A percentile compares a stretch with the other conserved stretches of the same genome.
These are phyloP conservation scores for Pinctada fucata DNA, from an alignment of 2,888 invertebrate species.

Conservation along the genomic window DNA sequence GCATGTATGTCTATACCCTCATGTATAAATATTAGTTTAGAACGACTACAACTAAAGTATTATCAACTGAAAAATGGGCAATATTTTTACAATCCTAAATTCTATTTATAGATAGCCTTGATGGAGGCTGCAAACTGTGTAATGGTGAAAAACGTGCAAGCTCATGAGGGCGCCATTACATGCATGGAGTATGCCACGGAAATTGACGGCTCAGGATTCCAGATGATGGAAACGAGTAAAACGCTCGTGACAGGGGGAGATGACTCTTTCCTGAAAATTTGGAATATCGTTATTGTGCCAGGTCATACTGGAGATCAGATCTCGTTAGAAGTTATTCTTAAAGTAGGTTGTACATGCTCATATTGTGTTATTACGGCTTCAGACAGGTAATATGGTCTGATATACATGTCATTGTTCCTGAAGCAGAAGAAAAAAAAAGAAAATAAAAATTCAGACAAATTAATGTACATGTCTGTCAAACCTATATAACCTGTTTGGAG, in stretches of 20 bases:
- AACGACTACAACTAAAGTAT: too few relatives aligned
- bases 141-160: conserved; percentile 53
- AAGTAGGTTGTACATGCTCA: conserved; percentile 34
- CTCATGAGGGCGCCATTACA: conserved; percentile 57
- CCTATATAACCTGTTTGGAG: too few relatives aligned
- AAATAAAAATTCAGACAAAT: too few relatives aligned
- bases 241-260: conserved; percentile 59
- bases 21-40: too few relatives aligned
- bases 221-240: conserved; percentile 36
- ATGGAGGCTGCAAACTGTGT: conserved; percentile 51
- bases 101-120: conserved; percentile 51
- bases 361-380: conserved; percentile 7
- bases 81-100: too few relatives aligned
- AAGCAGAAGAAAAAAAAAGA: too few relatives aligned
- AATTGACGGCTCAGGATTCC: conserved; percentile 36
- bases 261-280: conserved; percentile 59
- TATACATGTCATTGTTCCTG: too few relatives aligned
- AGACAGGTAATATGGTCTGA: too few relatives aligned
- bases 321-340: conserved; percentile 35
- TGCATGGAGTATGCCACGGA: conserved; percentile 52
- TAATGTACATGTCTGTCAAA: too few relatives aligned
- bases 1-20: too few relatives aligned
- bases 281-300: conserved; percentile 46
- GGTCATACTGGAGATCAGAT: conserved; percentile 38
- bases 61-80: too few relatives aligned